Percentiles rank a stretch among this genome's conserved stretches.
Conservation (phyloP, 2,113 vertebrate genomes). For the Willisornis vidua region DNA sequence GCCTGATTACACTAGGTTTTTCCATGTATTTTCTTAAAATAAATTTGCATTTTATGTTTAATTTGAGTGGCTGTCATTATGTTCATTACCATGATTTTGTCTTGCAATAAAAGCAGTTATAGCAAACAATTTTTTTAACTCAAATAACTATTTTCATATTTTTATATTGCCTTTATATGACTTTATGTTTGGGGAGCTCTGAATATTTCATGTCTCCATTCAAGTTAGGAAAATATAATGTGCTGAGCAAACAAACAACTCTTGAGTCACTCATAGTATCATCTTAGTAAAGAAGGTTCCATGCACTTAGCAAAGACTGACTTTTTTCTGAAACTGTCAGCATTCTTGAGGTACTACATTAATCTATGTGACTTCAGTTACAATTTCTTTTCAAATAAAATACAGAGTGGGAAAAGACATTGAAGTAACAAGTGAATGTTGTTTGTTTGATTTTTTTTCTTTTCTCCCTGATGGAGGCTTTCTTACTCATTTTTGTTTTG, state of each 20-base stretch:
- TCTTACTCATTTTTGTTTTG: neutral
- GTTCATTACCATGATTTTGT: neutral
- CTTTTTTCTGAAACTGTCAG: neutral
- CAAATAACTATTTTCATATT: neutral
- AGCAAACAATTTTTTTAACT: neutral
- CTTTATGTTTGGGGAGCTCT: neutral
- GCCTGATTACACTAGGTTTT: neutral
- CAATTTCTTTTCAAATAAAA: neutral
- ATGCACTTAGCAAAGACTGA: neutral
- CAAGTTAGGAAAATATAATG: neutral
- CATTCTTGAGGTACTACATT: neutral
- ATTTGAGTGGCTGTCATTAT: neutral
- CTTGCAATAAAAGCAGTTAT: neutral
- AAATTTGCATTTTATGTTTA: neutral
- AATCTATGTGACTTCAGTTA: neutral
- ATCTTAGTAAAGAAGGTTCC: neutral
- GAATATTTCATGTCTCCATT: neutral
- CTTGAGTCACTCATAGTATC: neutral
- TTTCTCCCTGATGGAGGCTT: neutral
- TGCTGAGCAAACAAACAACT: neutral
- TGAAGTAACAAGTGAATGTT: neutral
- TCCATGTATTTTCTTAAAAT: neutral
- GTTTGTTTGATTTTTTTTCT: neutral
- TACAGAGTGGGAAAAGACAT: fast-evolving
- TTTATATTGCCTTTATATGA: neutral